Percentiles rank a stretch among this genome's conserved stretches.
phyloP scores from a whole-genome alignment of 2,113 vertebrate genomes.

The Cygnus buccinator region DNA sequence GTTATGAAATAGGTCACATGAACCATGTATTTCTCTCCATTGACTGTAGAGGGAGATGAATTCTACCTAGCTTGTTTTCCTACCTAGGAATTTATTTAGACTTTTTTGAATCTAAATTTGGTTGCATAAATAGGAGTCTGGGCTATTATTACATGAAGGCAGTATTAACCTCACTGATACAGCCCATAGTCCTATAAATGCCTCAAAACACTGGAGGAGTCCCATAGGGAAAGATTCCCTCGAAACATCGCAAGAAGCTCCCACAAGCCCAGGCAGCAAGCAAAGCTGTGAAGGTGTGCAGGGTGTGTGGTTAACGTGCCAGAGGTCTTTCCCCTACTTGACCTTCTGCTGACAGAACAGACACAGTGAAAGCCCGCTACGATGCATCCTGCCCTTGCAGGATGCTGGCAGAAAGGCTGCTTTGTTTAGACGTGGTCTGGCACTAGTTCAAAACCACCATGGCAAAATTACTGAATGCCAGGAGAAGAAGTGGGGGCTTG shows the following conservation, averaged over 20 bases:
- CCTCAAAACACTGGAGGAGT: not conserved
- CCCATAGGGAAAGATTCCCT: not conserved
- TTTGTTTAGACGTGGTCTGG: not conserved
- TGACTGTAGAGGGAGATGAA: not conserved
- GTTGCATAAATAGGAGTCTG: not conserved
- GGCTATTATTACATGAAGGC: not conserved
- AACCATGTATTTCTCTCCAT: not conserved
- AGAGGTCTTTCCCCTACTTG: not conserved
- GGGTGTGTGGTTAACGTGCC: not conserved
- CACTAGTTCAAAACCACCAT: conserved; percentile 38
- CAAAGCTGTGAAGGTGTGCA: not conserved
- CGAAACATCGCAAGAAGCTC: not conserved
- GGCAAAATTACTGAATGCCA: conserved; percentile 39
- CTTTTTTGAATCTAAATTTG: not conserved
- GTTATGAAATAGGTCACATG: not conserved
- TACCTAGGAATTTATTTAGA: not conserved
- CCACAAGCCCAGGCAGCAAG: not conserved
- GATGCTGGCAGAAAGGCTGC: not conserved
- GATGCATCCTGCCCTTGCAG: not conserved
- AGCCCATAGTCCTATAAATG: not conserved
- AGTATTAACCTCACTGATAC: not conserved
- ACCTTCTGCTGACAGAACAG: not conserved
- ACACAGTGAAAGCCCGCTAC: not conserved
- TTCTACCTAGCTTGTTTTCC: not conserved
- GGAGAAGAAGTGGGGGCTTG: conserved; percentile 47